A percentile compares a stretch with the other conserved stretches of the same genome.
phyloP scores from a whole-genome alignment of 1,140 invertebrate species.

The Babylonia areolata region DNA sequence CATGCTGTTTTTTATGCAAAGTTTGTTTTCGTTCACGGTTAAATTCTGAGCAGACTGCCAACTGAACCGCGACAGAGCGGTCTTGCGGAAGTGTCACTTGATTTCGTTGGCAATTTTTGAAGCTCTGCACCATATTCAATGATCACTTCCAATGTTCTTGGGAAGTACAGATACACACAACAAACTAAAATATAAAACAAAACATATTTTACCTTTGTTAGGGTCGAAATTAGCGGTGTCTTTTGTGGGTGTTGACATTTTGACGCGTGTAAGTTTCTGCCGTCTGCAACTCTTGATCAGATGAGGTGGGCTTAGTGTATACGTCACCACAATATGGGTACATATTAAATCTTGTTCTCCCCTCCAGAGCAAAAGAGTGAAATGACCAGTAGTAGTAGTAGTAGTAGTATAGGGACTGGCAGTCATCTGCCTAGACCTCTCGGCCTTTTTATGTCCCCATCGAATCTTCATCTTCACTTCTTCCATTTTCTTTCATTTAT shows the following conservation, averaged over 20 bases:
- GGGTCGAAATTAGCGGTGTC: conserved; percentile 13
- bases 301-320: conserved; percentile 27
- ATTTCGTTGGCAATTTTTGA: not conserved
- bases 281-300: conserved; percentile 33
- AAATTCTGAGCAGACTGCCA: no score
- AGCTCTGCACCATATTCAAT: not conserved
- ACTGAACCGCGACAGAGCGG: no score
- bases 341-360: not conserved
- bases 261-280: conserved; percentile 35
- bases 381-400: not conserved
- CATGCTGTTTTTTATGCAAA: no score
- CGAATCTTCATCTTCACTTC: no score
- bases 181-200: not conserved
- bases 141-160: not conserved
- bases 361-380: not conserved
- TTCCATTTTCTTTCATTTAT: not conserved
- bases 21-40: no score
- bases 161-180: not conserved
- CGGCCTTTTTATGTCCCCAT: no score
- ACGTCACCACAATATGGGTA: conserved; percentile 34
- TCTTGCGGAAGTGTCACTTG: conserved; percentile 19
- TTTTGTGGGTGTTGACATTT: conserved; percentile 38
- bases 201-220: conserved; percentile 19
- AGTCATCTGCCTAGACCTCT: no score
- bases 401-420: no score